A percentile compares a stretch with the other conserved stretches of the same genome.
phyloP scores from a whole-genome alignment of 2,888 invertebrate species.

The Tinea trinotella region DNA sequence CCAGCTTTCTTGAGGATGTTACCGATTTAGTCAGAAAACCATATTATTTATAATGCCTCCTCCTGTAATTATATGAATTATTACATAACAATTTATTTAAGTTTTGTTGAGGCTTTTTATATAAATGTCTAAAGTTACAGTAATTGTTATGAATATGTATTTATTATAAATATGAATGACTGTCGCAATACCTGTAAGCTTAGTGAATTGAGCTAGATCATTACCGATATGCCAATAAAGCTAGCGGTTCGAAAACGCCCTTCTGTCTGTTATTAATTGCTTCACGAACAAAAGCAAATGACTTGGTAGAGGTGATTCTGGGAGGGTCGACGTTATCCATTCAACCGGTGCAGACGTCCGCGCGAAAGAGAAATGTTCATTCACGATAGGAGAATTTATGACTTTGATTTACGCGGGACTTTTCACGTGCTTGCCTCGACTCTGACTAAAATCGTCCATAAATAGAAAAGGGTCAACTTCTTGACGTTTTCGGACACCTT shows the following conservation, averaged over 20 bases:
- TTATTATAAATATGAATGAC: conserved; percentile 62
- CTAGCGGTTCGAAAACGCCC: conserved; percentile 59
- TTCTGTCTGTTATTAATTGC: conserved; percentile 69
- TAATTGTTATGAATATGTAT: too few species aligned
- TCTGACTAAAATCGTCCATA: conserved; percentile 38
- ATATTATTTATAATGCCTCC: too few species aligned
- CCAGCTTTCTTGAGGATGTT: too few species aligned
- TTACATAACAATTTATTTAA: too few species aligned
- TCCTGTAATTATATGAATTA: too few species aligned
- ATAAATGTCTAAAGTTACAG: too few species aligned
- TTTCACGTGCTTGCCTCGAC: conserved; percentile 54
- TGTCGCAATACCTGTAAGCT: conserved; percentile 26
- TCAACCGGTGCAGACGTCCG: conserved; percentile 64
- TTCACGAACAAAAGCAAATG: conserved; percentile 70
- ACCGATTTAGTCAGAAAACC: too few species aligned
- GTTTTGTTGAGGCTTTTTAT: too few species aligned
- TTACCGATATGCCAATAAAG: conserved; percentile 58
- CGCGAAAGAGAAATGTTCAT: conserved; percentile 68
- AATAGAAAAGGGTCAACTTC: conserved; percentile 54
- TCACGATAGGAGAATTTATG: conserved; percentile 70
- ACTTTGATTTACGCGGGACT: conserved; percentile 67
- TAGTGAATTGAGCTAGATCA: conserved; percentile 50
- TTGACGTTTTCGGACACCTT: conserved; percentile 49
- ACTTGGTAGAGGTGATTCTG: conserved; percentile 67
- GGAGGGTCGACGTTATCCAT: conserved; percentile 67